These are phyloP conservation scores for Capra hircus DNA, from an alignment of 2,113 vertebrate species.

Conservation along the genomic window DNA sequence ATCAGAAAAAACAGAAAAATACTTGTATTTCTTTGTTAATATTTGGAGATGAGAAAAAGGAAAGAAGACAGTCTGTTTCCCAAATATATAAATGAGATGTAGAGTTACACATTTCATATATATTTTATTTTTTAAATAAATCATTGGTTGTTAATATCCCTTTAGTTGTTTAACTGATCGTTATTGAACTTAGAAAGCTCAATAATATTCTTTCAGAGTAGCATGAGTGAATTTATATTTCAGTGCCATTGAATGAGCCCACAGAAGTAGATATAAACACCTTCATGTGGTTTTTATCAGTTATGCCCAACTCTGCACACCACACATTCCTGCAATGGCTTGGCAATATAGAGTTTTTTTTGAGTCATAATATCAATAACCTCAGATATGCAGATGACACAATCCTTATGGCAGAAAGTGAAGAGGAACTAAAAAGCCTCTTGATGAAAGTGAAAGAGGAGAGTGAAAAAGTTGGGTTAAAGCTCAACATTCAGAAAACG, in stretches of 20 bases:
- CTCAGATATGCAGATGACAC: too few relatives aligned
- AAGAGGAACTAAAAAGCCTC: too few relatives aligned
- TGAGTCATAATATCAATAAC: background rate
- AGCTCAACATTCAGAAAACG: too few relatives aligned
- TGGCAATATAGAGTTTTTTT: background rate
- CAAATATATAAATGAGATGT: background rate
- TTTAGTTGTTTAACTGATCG: slow-evolving; percentile 3
- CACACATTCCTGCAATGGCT: background rate
- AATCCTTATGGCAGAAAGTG: too few relatives aligned
- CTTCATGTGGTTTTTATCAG: background rate
- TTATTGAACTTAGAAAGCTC: background rate
- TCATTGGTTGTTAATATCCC: background rate
- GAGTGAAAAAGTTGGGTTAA: too few relatives aligned
- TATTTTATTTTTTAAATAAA: background rate
- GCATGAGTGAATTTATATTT: background rate
- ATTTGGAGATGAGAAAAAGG: background rate
- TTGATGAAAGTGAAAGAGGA: too few relatives aligned
- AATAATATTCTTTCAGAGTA: background rate
- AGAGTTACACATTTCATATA: background rate
- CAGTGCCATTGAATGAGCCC: background rate
- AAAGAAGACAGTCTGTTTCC: background rate
- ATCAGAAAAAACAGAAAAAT: background rate
- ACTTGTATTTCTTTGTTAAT: background rate
- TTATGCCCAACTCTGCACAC: background rate
- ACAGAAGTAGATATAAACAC: background rate